Base-by-base conservation (phyloP, 2,797 vertebrate species). In the Tragopan temminckii region DNA sequence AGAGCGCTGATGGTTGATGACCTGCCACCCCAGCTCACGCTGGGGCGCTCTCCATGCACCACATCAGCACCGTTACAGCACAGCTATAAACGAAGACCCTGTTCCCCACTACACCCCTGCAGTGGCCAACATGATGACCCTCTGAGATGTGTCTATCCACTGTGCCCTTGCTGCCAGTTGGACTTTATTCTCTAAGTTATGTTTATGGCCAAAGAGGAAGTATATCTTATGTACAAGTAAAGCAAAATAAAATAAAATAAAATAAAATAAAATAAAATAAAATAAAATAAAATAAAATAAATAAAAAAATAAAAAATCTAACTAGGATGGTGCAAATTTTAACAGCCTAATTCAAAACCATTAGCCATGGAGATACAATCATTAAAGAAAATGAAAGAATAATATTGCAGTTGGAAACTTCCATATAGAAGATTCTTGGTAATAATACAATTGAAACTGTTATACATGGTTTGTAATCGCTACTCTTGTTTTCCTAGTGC, bases 41-140 rank as follows among this genome's bases (percentile, higher is more conserved):
- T 0, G 0, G 27, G 9, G 17, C 45, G 14, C 11, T 57, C 1
- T 1, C 19, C 17, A 7, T 6, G 9, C 31, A 55, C 21, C 2
- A 7, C 31, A 35, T 35, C 17, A 21, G 16, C 57, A 76, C 3
- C 5, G 12, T 21, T 19, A 40, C 1, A 38, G 11, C 1, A 3
- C 13, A 74, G 29, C 7, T 58, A 35, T 55, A 18, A 14, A 21
- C 55, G 63, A 57, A 74, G 42, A 57, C 16, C 29, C 48, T 62
- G 25, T n/a, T 5, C 8, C 15, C 24, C 71, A 21, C 19, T 45
- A 27, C 9, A 15, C 8, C 35, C 14, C 20, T 33, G 19, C 27
- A 66, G 64, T 46, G 63, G 4, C 23, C 25, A 68, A 40, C 3
- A 1, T 7, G 0, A 0, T 31, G 40, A 11, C 5, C 8, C 21